A percentile compares a stretch with the other conserved stretches of the same genome.
These are phyloP conservation scores for Epizoanthus stellaris DNA, from an alignment of 92 coral and sea anemone genomes.

Conservation along the genomic window DNA sequence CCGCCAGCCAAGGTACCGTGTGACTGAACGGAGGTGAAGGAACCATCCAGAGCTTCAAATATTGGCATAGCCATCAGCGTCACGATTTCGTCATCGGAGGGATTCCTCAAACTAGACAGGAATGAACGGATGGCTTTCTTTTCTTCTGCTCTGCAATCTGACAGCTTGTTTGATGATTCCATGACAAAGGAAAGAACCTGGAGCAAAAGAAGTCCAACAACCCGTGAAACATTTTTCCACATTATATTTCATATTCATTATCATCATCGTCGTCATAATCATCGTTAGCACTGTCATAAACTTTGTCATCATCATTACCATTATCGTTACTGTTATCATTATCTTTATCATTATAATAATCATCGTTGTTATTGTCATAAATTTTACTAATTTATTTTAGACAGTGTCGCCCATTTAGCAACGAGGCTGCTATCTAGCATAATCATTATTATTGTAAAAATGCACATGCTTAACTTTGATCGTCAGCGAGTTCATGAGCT, in stretches of 20 bases:
- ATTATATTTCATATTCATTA: background rate
- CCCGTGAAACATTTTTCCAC: background rate
- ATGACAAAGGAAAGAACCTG: constrained; percentile 68
- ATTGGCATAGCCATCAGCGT: constrained; percentile 87
- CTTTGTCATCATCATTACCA: too few species aligned
- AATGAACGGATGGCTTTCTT: constrained; percentile 80
- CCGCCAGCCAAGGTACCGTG: constrained; percentile 67
- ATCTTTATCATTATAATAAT: too few species aligned
- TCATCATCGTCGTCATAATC: background rate
- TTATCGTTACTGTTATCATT: too few species aligned
- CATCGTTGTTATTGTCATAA: too few species aligned
- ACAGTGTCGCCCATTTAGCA: too few species aligned
- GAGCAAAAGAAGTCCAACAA: background rate
- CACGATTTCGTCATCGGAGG: constrained; percentile 86
- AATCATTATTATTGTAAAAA: too few species aligned
- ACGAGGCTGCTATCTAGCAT: too few species aligned
- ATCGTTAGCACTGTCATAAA: too few species aligned
- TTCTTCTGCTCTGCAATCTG: constrained; percentile 67
- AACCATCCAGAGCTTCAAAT: constrained; percentile 85
- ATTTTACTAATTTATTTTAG: too few species aligned
- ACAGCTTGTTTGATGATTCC: constrained; percentile 52
- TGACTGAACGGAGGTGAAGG: constrained; percentile 77
- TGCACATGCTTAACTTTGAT: too few species aligned
- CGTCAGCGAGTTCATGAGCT: too few species aligned
- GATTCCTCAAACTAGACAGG: constrained; percentile 82